Evolutionary conservation across 2,888 invertebrate species (phyloP), one percentile per base, ranked within the genome.

Genomic region (Parochlus steinenii): DNA sequence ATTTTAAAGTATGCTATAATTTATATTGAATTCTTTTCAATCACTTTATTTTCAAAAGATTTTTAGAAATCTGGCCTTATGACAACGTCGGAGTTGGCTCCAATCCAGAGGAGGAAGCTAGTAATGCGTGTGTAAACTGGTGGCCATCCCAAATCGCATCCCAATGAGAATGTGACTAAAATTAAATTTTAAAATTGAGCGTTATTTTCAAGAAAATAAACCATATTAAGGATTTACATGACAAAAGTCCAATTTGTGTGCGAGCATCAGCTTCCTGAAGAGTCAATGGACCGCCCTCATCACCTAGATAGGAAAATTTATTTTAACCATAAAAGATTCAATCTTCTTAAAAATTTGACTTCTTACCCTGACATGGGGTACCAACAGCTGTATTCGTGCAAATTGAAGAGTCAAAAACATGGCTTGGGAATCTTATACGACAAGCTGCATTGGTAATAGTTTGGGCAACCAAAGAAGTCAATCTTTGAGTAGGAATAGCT

Each of bases 221-320:
- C n/a, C n/a, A n/a, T n/a, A n/a, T n/a, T n/a, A n/a, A n/a, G n/a
- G n/a, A n/a, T n/a, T n/a, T n/a, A n/a, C n/a, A n/a, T n/a, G n/a
- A n/a, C n/a, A 33, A 36, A 11, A 39, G 27, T 17, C 37, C 39
- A 33, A 39, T 33, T 19, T 37, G 37, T 22, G 33, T 39, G n/a
- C n/a, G n/a, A n/a, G n/a, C n/a, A 30, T 39, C 39, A 24, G 7
- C 30, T 15, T 37, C 33, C 16, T 19, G 18, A 27, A 39, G 20
- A 19, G 36, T 37, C 18, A 39, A 19, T 7, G 37, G 28, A 6
- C 33, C 39, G 2, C 39, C 39, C 8, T 33, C 24, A 31, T 39
- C 39, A 12, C 37, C 39, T 27, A n/a, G n/a, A n/a, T n/a, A n/a
- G n/a, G n/a, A n/a, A n/a, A n/a, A n/a, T n/a, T n/a, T n/a, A n/a